Evolutionary conservation across 1,140 invertebrate genomes (phyloP).

Genomic region (Drosophila sproati): DNA sequence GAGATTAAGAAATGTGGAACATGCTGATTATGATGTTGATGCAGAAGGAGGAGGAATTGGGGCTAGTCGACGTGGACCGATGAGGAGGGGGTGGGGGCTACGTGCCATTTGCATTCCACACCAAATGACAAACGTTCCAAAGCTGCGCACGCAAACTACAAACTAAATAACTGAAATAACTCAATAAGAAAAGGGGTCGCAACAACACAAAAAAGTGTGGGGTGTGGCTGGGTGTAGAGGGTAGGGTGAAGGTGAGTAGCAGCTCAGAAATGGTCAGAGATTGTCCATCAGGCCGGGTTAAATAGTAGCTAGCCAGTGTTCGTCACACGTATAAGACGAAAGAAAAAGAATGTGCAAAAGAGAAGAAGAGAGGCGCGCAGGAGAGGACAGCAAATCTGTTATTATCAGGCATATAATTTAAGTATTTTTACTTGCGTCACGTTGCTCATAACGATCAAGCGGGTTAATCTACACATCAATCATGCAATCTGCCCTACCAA

Average conservation of each 20-base stretch:
- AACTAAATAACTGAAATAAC: conserved; percentile 66
- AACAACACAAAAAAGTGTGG: neutral
- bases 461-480: too few species aligned
- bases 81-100: neutral
- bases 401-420: too few species aligned
- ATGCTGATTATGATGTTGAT: conserved; percentile 15
- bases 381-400: too few species aligned
- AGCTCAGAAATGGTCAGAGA: neutral
- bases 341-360: neutral
- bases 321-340: too few species aligned
- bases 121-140: conserved; percentile 52
- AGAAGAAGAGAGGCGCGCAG: too few species aligned
- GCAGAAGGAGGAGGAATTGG: neutral
- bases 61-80: neutral
- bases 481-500: neutral
- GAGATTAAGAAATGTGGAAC: conserved; percentile 35
- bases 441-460: too few species aligned
- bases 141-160: conserved; percentile 60
- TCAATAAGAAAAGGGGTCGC: conserved; percentile 31
- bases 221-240: neutral
- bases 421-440: too few species aligned
- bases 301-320: too few species aligned
- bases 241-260: neutral
- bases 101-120: conserved; percentile 47
- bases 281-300: neutral